Evolutionary conservation across 2,797 vertebrate genomes (phyloP).

Genomic region (Pipistrellus kuhlii): DNA sequence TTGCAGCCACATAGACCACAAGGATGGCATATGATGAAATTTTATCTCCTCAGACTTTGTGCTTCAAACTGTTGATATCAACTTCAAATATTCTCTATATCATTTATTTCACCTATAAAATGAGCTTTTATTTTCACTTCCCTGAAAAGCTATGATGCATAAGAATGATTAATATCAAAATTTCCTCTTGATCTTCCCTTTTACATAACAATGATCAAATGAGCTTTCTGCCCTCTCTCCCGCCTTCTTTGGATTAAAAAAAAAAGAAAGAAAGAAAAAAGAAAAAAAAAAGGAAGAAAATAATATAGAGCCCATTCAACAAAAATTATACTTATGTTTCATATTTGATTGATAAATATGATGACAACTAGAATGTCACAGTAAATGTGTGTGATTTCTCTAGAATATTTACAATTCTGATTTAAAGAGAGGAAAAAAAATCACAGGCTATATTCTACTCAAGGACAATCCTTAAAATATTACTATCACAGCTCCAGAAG

Average conservation of each 20-base stretch:
- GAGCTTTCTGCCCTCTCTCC: neutral
- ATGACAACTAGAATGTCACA: neutral
- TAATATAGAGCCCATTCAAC: neutral
- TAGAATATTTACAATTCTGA: neutral
- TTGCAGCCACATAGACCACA: neutral
- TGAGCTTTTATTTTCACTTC: neutral
- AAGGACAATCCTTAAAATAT: constrained; percentile 52
- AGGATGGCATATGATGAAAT: neutral
- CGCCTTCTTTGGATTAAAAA: neutral
- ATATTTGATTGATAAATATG: constrained; percentile 22
- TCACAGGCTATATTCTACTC: neutral
- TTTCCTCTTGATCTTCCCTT: neutral
- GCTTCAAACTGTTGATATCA: neutral
- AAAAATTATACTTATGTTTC: neutral
- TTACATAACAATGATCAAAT: constrained; percentile 37
- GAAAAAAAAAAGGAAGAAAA: neutral
- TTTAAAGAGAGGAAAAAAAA: neutral
- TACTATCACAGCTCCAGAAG: constrained; percentile 45
- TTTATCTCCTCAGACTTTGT: neutral
- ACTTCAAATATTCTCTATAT: neutral
- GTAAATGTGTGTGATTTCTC: neutral
- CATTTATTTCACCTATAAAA: neutral
- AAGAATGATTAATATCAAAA: neutral
- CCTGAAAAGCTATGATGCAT: neutral
- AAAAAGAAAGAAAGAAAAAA: neutral